phyloP scores from a whole-genome alignment of 1,140 invertebrate species.

The Drosophila parvula region DNA sequence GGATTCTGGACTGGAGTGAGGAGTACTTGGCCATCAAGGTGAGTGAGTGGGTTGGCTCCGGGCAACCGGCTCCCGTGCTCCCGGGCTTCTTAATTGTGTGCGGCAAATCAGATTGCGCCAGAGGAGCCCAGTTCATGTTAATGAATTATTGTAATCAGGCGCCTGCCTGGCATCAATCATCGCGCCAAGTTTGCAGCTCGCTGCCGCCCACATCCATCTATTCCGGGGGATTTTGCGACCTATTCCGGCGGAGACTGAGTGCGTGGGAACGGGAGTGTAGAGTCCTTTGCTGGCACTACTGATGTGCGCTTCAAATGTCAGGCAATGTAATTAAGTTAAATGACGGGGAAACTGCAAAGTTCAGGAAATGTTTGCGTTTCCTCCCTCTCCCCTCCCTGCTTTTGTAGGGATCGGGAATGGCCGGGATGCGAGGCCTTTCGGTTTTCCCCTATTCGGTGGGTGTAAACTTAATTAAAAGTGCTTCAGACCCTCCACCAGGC shows the following conservation, averaged over 20 bases:
- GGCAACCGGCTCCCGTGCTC: not conserved
- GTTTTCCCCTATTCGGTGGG: constrained; percentile 19
- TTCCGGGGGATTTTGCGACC: constrained; percentile 47
- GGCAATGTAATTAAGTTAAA: constrained; percentile 80
- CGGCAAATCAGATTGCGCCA: constrained; percentile 28
- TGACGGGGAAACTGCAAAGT: constrained; percentile 79
- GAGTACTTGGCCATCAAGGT: constrained; percentile 93
- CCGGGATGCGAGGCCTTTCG: constrained; percentile 42
- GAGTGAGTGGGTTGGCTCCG: constrained; percentile 18
- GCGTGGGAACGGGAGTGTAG: constrained; percentile 10
- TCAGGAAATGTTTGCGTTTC: constrained; percentile 63
- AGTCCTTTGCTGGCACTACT: constrained; percentile 36
- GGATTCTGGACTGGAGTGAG: constrained; percentile 89
- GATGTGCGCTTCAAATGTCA: constrained; percentile 65
- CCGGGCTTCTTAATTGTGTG: constrained; percentile 23
- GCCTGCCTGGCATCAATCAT: constrained; percentile 67
- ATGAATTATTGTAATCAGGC: constrained; percentile 75
- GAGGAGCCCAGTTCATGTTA: constrained; percentile 49
- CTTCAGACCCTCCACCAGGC: constrained; percentile 34
- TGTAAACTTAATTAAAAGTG: constrained; percentile 79
- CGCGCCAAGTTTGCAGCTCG: constrained; percentile 30
- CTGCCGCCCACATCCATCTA: constrained; percentile 21
- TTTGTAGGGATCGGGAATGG: not conserved
- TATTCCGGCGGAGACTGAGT: constrained; percentile 30
- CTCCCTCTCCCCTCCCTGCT: not conserved